Evolutionary conservation across 2,113 vertebrate species (phyloP).

Genomic region (Sylvilagus bachmani): DNA sequence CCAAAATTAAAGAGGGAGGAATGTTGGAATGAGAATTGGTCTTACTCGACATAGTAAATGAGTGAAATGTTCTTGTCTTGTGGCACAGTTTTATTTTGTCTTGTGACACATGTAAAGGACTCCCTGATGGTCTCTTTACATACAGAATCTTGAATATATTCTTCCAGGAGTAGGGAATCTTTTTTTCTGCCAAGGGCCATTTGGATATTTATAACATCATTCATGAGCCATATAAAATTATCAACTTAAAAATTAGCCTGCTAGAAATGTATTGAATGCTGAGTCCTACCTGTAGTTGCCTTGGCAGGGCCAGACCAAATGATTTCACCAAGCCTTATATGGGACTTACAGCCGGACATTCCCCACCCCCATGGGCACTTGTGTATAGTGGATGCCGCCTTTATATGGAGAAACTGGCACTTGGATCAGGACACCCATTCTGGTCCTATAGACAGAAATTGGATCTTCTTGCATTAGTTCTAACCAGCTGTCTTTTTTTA

Average conservation of each 20-base stretch:
- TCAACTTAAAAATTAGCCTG: too few species aligned
- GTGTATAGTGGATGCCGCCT: too few species aligned
- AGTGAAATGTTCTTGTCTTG: not conserved
- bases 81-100: not conserved
- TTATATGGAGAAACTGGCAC: not conserved
- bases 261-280: too few species aligned
- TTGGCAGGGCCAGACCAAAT: too few species aligned
- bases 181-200: too few species aligned
- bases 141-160: not conserved
- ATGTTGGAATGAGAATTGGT: not conserved
- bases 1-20: not conserved
- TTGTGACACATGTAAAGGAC: not conserved
- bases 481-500: not conserved
- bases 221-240: too few species aligned
- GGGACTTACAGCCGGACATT: too few species aligned
- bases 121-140: not conserved
- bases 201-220: too few species aligned
- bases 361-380: too few species aligned
- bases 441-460: not conserved
- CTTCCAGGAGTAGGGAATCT: too few species aligned
- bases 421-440: not conserved
- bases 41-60: not conserved
- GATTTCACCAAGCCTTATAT: too few species aligned
- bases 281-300: too few species aligned
- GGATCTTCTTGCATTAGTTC: not conserved